A percentile compares a stretch with the other conserved stretches of the same genome.
Conservation (phyloP, 2,797 vertebrate species). For the Chrosomus eos region DNA sequence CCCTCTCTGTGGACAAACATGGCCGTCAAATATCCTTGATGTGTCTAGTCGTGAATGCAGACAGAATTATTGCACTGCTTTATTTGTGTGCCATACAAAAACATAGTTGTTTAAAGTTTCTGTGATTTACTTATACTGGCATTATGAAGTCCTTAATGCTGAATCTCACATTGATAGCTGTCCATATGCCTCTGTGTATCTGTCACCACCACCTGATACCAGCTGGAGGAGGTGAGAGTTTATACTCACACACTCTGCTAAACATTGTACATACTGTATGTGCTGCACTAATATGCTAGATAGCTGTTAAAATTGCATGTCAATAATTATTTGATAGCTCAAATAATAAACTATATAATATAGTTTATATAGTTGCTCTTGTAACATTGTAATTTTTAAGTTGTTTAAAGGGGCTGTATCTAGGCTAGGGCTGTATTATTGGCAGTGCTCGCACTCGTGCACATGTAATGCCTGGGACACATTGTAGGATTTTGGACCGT, state of each 20-base stretch:
- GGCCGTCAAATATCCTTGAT: slow-evolving; percentile 96
- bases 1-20: slow-evolving; percentile 95
- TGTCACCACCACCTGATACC: slow-evolving; percentile 95
- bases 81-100: background rate
- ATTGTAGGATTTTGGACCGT: too few species aligned
- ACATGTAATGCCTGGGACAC: background rate
- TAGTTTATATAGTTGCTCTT: background rate
- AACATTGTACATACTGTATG: background rate
- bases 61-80: background rate
- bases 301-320: slow-evolving; percentile 7
- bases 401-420: background rate
- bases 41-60: background rate
- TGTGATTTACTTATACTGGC: background rate
- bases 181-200: slow-evolving; percentile 95
- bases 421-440: background rate
- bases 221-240: slow-evolving; percentile 96
- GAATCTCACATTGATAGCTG: slow-evolving; percentile 92
- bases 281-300: background rate
- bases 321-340: background rate
- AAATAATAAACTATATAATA: background rate
- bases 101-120: too few species aligned
- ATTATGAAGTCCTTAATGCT: slow-evolving; percentile 80
- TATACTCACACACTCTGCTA: slow-evolving; percentile 20
- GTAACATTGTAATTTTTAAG: background rate
- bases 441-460: background rate